phyloP scores from a whole-genome alignment of 2,113 vertebrate species.

The Pteruthius melanotis region DNA sequence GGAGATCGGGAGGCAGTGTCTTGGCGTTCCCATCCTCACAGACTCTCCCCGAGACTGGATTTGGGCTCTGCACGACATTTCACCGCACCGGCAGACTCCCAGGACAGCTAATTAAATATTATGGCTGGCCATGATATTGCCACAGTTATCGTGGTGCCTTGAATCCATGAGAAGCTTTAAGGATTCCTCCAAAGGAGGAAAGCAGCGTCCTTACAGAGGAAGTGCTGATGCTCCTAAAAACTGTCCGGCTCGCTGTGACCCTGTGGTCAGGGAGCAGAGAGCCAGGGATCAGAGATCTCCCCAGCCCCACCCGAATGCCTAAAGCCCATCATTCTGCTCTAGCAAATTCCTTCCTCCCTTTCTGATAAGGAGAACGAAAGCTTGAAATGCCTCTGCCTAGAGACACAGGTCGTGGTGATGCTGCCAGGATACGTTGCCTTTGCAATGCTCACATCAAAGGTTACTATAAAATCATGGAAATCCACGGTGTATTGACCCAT shows the following conservation, averaged over 20 bases:
- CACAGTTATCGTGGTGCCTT: background rate
- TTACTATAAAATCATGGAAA: background rate
- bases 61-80: background rate
- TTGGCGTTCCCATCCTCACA: background rate
- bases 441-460: background rate
- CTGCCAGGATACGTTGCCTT: background rate
- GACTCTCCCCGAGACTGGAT: background rate
- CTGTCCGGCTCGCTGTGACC: background rate
- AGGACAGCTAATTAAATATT: background rate
- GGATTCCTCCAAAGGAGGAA: background rate
- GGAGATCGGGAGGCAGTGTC: conserved; percentile 32
- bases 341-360: background rate
- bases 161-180: background rate
- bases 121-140: background rate
- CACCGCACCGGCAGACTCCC: background rate
- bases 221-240: background rate
- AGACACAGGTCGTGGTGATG: background rate
- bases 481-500: background rate
- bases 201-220: background rate
- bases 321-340: background rate
- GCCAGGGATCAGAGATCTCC: background rate
- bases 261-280: background rate
- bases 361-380: background rate
- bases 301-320: background rate
- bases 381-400: background rate